Evolutionary conservation across 2,113 vertebrate species (phyloP).

Genomic region (Xyliphius kryptos): DNA sequence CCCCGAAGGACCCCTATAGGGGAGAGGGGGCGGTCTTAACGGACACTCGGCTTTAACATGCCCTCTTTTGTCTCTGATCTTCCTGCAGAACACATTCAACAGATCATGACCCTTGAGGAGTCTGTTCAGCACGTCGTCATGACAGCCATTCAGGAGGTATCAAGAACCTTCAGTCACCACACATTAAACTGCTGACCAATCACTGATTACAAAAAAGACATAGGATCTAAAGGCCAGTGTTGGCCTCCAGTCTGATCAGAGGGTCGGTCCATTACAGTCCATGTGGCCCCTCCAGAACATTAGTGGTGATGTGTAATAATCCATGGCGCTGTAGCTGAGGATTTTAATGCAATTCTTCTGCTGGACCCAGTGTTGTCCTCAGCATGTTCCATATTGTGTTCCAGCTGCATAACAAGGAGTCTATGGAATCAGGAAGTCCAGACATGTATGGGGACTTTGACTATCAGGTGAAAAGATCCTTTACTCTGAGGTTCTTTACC

Average conservation of each 20-base stretch:
- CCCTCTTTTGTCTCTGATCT: slow-evolving; percentile 18
- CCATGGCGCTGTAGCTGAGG: too few relatives aligned
- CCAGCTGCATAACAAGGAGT: slow-evolving; percentile 78
- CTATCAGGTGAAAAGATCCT: slow-evolving; percentile 67
- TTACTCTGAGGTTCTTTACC: not conserved
- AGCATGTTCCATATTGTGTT: slow-evolving; percentile 20
- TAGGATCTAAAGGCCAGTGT: too few relatives aligned
- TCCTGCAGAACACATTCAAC: slow-evolving; percentile 80
- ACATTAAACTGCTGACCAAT: not conserved
- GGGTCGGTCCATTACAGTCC: too few relatives aligned
- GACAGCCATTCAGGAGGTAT: slow-evolving; percentile 89
- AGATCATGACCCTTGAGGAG: slow-evolving; percentile 87
- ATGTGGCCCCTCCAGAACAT: too few relatives aligned
- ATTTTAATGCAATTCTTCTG: too few relatives aligned
- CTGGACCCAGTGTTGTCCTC: not conserved
- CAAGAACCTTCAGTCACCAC: slow-evolving; percentile 11
- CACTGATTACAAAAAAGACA: not conserved
- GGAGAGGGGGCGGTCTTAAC: too few relatives aligned
- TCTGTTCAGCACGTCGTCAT: slow-evolving; percentile 88
- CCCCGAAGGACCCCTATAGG: too few relatives aligned
- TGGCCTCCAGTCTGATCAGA: too few relatives aligned
- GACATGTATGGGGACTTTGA: slow-evolving; percentile 82
- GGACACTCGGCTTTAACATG: too few relatives aligned
- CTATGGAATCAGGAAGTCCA: slow-evolving; percentile 61
- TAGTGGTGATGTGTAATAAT: too few relatives aligned